Base-by-base conservation (phyloP, 1,140 invertebrate genomes). In the Drosophila athabasca region DNA sequence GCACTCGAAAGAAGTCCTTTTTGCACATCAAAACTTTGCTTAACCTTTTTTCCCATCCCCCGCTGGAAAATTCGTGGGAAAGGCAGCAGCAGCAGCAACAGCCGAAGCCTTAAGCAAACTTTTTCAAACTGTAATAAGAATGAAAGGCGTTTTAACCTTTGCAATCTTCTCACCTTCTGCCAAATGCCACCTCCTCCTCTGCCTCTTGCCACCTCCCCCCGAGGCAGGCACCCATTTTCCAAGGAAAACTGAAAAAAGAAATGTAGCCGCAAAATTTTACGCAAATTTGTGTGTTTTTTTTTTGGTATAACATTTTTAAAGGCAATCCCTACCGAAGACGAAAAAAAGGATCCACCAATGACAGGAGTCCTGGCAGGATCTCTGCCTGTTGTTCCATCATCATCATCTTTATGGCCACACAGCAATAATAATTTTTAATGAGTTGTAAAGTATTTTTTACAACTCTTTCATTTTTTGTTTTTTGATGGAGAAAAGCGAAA, bases 371-470 rank as follows among this genome's bases (percentile, higher is more conserved):
- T 13, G 35, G 35, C 35, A 35, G 51, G 50, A 35, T 17, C 62
- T 45, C n/a, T 1, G 8, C 52, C 39, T 31, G n/a, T 35, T 29
- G 58, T 19, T 19, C 17, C 17, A 19, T 19, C 39, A 13, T 8
- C 59, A 64, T 64, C 52, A 70, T 70, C 62, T 39, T 57, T 68
- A 48, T 49, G 35, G 11, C 11, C 35, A 51, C 51, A 41, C 43
- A 68, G 74, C 60, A 81, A 79, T 69, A 82, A 88, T 82, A 68
- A 87, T 81, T 88, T 79, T 83, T 79, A 76, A 88, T 88, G 83
- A 83, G 83, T 72, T 73, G 71, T 88, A 83, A 83, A 88, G 79
- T 44, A 73, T 69, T 62, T 72, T 79, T 80, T 79, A 74, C 68
- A 85, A 54, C 70, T 76, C 62, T 41, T 52, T 41, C 17, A 19